Conservation (phyloP, 2,888 invertebrate species). For the Petrophora chlorosata region DNA sequence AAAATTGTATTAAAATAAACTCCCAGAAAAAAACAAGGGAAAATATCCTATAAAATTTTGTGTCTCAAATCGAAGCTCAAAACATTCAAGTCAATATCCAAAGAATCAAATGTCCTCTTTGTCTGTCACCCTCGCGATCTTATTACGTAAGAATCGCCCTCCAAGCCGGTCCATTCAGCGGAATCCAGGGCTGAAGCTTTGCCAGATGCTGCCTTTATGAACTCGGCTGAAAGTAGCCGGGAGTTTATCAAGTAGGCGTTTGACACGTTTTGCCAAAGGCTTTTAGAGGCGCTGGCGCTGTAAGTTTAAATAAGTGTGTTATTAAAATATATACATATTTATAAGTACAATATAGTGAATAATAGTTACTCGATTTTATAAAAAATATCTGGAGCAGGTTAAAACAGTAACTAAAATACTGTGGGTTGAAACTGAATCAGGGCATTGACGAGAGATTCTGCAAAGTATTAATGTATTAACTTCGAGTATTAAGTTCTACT, state of each 20-base stretch:
- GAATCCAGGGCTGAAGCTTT: slow-evolving; percentile 11
- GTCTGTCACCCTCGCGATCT: slow-evolving; percentile 6
- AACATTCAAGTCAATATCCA: neutral
- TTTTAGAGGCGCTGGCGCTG: slow-evolving; percentile 15
- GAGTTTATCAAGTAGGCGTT: slow-evolving; percentile 37
- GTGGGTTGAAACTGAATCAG: too few species aligned
- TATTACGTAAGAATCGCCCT: slow-evolving; percentile 20
- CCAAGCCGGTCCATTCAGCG: slow-evolving; percentile 17
- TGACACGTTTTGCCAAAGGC: slow-evolving; percentile 30
- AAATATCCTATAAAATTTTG: too few species aligned
- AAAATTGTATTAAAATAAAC: too few species aligned
- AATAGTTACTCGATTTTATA: too few species aligned
- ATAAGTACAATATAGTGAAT: too few species aligned
- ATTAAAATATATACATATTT: too few species aligned
- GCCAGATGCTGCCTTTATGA: slow-evolving; percentile 33
- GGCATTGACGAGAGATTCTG: too few species aligned
- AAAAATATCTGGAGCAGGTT: too few species aligned
- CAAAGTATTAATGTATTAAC: too few species aligned
- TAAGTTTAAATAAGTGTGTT: neutral
- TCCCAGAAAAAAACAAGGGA: too few species aligned
- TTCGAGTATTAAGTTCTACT: too few species aligned
- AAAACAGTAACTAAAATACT: too few species aligned
- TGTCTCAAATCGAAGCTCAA: neutral
- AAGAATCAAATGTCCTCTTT: neutral
- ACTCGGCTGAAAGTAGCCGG: slow-evolving; percentile 27